Percentiles rank a stretch among this genome's conserved stretches.
These are phyloP conservation scores for Heliconius hermathena DNA, from an alignment of 1,140 invertebrate genomes.

Conservation along the genomic window DNA sequence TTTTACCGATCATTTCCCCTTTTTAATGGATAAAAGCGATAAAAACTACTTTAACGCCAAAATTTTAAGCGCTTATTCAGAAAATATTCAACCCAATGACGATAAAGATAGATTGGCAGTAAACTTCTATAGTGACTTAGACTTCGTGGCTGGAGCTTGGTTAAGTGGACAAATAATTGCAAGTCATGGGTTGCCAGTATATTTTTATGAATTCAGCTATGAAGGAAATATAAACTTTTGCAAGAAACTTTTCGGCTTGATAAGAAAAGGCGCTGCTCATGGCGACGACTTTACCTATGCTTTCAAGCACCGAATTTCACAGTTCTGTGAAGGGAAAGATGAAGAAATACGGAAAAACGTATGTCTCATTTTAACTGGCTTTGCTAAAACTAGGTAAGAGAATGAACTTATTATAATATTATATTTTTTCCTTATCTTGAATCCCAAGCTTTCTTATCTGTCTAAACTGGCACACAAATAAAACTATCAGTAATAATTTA, in stretches of 20 bases:
- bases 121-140: slow-evolving; percentile 68
- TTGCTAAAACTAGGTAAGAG: slow-evolving; percentile 82
- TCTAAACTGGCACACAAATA: no score
- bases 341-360: slow-evolving; percentile 69
- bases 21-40: slow-evolving; percentile 40
- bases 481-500: no score
- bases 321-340: slow-evolving; percentile 64
- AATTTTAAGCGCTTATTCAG: slow-evolving; percentile 55
- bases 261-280: slow-evolving; percentile 71
- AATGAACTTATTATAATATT: background rate
- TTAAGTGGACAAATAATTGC: slow-evolving; percentile 63
- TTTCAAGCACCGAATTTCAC: slow-evolving; percentile 59
- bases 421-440: background rate
- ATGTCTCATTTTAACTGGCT: slow-evolving; percentile 82
- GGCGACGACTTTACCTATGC: slow-evolving; percentile 78
- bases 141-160: slow-evolving; percentile 70
- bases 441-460: no score
- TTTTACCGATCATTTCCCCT: slow-evolving; percentile 47
- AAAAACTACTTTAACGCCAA: slow-evolving; percentile 33
- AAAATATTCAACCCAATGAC: slow-evolving; percentile 32
- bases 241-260: slow-evolving; percentile 69
- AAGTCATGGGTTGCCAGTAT: slow-evolving; percentile 41
- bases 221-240: slow-evolving; percentile 71
- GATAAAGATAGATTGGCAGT: slow-evolving; percentile 40
- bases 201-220: slow-evolving; percentile 71